These are phyloP conservation scores for Sinocyclocheilus maitianheensis DNA, from an alignment of 2,113 vertebrate genomes.

Conservation along the genomic window DNA sequence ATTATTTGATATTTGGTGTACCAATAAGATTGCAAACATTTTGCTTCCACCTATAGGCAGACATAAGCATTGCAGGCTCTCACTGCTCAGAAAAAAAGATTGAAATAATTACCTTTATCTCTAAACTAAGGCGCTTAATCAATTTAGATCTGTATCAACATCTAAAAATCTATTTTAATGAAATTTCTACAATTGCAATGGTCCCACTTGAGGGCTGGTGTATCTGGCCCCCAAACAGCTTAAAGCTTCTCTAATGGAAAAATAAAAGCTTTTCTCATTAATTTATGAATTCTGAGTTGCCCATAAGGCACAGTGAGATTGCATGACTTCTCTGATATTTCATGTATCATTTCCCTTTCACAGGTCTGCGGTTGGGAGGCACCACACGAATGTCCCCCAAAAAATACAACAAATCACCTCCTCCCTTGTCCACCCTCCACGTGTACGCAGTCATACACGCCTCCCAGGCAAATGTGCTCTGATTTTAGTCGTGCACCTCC, in stretches of 20 bases:
- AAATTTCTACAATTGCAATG: not conserved
- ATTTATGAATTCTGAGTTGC: not conserved
- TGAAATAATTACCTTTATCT: not conserved
- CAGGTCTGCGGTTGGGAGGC: not conserved
- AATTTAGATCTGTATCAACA: not conserved
- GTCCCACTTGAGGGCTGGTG: not conserved
- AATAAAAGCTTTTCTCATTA: constrained; percentile 1
- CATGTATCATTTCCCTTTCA: not conserved
- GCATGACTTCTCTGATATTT: not conserved
- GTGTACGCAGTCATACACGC: not conserved
- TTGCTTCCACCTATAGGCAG: constrained; percentile 15
- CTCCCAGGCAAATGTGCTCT: constrained; percentile 5
- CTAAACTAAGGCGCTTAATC: not conserved
- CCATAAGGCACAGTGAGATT: not conserved
- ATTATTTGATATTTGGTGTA: not conserved
- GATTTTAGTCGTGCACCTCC: not conserved
- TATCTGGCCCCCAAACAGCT: not conserved
- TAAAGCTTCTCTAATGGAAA: not conserved
- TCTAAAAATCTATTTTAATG: not conserved
- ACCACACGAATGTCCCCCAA: not conserved
- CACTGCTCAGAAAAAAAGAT: not conserved
- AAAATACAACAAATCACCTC: not conserved
- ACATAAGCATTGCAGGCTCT: not conserved
- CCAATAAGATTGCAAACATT: not conserved
- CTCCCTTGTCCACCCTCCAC: not conserved